A percentile compares a stretch with the other conserved stretches of the same genome.
phyloP scores from a whole-genome alignment of 2,797 vertebrate species.

The Todus mexicanus region DNA sequence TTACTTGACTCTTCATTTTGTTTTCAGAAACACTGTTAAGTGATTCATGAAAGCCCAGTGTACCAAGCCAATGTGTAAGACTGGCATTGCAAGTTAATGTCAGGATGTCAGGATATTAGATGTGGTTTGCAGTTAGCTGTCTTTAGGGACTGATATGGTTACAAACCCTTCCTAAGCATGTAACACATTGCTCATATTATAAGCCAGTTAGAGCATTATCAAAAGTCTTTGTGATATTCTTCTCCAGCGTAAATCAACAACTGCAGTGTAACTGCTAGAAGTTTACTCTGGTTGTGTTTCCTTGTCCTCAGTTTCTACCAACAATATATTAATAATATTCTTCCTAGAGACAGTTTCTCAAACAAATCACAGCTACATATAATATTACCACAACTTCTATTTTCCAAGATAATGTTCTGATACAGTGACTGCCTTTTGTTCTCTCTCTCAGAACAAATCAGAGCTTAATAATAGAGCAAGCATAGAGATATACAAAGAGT shows the following conservation, averaged over 20 bases:
- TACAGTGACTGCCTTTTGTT: slow-evolving; percentile 24
- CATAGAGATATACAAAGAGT: not conserved
- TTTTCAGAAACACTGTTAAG: not conserved
- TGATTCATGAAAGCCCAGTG: not conserved
- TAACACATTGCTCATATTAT: not conserved
- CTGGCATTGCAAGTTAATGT: not conserved
- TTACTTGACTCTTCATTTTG: not conserved
- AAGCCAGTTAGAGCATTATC: not conserved
- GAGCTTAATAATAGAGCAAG: slow-evolving; percentile 43
- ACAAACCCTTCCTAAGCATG: not conserved
- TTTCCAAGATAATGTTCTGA: slow-evolving; percentile 16
- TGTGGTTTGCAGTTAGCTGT: not conserved
- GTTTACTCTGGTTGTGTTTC: not conserved
- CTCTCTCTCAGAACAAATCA: slow-evolving; percentile 30
- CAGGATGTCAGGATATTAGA: not conserved
- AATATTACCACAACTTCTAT: slow-evolving; percentile 6
- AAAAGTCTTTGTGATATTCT: not conserved
- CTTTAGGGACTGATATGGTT: not conserved
- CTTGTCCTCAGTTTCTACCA: not conserved
- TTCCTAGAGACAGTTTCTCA: slow-evolving; percentile 3
- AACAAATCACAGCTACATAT: not conserved
- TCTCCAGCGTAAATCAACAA: not conserved
- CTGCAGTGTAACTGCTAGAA: not conserved
- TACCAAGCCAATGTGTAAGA: not conserved
- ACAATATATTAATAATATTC: not conserved